phyloP scores from a whole-genome alignment of 2,888 invertebrate species.

The Ophion costatus region DNA sequence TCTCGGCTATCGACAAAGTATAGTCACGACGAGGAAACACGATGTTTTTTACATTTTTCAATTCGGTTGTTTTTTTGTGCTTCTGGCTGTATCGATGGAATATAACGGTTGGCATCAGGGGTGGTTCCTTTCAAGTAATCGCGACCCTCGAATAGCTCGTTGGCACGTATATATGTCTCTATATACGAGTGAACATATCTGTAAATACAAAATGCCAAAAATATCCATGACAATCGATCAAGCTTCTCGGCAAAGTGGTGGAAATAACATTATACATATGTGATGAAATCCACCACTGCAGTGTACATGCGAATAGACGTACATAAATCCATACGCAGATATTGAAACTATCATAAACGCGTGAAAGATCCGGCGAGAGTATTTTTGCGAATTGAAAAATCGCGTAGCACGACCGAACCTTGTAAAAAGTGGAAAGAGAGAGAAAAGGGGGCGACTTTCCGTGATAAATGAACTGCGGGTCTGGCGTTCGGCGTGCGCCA shows the following conservation, averaged over 20 bases:
- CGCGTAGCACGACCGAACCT: conserved; percentile 53
- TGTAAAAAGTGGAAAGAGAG: conserved; percentile 3
- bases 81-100: not conserved
- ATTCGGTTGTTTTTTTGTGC: not conserved
- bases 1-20: too few relatives aligned
- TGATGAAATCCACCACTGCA: conserved; percentile 6
- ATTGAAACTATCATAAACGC: conserved; percentile 32
- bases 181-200: conserved; percentile 31
- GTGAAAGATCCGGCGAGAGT: conserved; percentile 40
- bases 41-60: not conserved
- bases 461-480: conserved; percentile 64
- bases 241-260: conserved; percentile 27
- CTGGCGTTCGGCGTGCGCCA: conserved; percentile 58
- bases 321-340: conserved; percentile 26
- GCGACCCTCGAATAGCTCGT: conserved; percentile 23
- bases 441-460: not conserved
- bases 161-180: conserved; percentile 13
- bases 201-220: conserved; percentile 59
- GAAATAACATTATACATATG: conserved; percentile 55
- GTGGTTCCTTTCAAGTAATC: not conserved
- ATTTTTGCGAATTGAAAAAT: conserved; percentile 62
- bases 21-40: not conserved
- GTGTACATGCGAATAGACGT: conserved; percentile 11
- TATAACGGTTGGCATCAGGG: conserved; percentile 5
- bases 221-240: conserved; percentile 59